These are phyloP conservation scores for Diglossa cyanea DNA, from an alignment of 2,797 vertebrate genomes.

Conservation along the genomic window DNA sequence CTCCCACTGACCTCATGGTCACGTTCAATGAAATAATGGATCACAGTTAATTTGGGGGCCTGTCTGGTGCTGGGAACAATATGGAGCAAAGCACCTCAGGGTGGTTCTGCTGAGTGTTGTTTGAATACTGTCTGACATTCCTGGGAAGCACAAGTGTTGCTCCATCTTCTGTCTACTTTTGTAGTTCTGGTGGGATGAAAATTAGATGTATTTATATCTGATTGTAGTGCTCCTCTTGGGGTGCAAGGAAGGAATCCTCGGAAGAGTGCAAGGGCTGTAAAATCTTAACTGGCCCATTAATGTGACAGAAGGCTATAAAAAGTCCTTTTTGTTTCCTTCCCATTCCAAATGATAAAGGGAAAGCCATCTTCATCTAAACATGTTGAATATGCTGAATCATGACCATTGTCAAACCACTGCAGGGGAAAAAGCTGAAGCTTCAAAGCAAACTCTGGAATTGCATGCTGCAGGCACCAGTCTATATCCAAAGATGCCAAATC, in stretches of 20 bases:
- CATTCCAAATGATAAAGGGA: background rate
- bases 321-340: background rate
- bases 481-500: background rate
- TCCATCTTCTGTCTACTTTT: background rate
- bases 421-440: background rate
- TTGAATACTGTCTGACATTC: slow-evolving; percentile 29
- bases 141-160: slow-evolving; percentile 8
- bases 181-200: background rate
- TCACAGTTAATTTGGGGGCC: background rate
- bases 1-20: background rate
- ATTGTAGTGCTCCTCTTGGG: background rate
- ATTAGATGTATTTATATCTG: background rate
- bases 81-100: background rate
- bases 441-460: background rate
- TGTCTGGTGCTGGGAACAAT: background rate
- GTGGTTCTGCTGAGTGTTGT: slow-evolving; percentile 35
- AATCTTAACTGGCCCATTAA: background rate
- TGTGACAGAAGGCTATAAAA: background rate
- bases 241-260: background rate
- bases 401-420: background rate
- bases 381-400: background rate
- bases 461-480: background rate
- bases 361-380: background rate
- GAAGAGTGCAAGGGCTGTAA: background rate
- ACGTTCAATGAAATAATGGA: background rate